These are phyloP conservation scores for Dolichopus griseipennis DNA, from an alignment of 2,888 invertebrate genomes.

Conservation along the genomic window DNA sequence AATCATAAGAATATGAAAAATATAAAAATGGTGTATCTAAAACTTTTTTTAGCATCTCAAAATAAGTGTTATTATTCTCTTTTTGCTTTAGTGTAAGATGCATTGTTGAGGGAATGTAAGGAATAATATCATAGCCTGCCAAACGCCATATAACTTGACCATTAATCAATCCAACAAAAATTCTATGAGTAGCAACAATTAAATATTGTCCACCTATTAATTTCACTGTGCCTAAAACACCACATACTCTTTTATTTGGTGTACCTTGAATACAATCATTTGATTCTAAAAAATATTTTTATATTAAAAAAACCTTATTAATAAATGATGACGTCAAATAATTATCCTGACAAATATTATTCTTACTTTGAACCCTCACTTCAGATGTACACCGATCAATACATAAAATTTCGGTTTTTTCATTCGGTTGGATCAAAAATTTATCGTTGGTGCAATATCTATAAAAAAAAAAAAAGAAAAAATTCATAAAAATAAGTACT, in stretches of 20 bases:
- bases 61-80: slow-evolving; percentile 72
- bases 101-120: slow-evolving; percentile 73
- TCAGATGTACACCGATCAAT: slow-evolving; percentile 76
- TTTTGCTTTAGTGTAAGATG: slow-evolving; percentile 79
- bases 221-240: slow-evolving; percentile 77
- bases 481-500: no score
- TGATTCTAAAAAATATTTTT: slow-evolving; percentile 35
- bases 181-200: slow-evolving; percentile 77
- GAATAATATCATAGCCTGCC: slow-evolving; percentile 71
- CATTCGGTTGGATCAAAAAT: slow-evolving; percentile 77
- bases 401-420: slow-evolving; percentile 64
- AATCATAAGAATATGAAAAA: slow-evolving; percentile 88
- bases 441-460: slow-evolving; percentile 84
- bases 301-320: not conserved
- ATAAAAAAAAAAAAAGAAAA: slow-evolving; percentile 17
- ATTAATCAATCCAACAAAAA: slow-evolving; percentile 68
- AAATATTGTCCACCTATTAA: slow-evolving; percentile 80
- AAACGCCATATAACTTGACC: slow-evolving; percentile 71
- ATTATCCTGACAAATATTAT: not conserved
- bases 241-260: slow-evolving; percentile 66
- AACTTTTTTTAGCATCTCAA: slow-evolving; percentile 74
- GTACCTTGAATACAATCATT: slow-evolving; percentile 41
- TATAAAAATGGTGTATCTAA: slow-evolving; percentile 81
- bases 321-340: slow-evolving; percentile 5
- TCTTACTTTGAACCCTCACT: slow-evolving; percentile 57